Conservation (phyloP, 2,113 vertebrate species). For the Dicerorhinus sumatrensis region DNA sequence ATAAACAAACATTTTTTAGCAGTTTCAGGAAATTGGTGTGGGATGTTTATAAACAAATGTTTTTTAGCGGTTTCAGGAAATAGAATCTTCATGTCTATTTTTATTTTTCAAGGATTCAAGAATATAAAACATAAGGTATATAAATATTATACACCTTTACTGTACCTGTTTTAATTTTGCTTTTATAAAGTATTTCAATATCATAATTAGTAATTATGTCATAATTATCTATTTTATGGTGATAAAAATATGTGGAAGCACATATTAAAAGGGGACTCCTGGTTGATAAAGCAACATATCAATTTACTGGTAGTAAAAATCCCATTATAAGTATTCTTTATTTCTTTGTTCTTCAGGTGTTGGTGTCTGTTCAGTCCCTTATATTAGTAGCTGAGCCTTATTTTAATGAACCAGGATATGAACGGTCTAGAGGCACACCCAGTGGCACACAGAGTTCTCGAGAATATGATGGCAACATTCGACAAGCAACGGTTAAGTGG, state of each 20-base stretch:
- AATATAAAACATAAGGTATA: background rate
- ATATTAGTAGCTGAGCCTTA: conserved; percentile 98
- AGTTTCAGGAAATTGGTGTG: background rate
- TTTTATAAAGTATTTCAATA: background rate
- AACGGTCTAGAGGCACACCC: conserved; percentile 96
- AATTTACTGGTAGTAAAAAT: background rate
- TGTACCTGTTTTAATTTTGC: conserved; percentile 22
- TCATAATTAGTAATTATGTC: background rate
- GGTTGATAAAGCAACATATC: background rate
- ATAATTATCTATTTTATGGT: background rate
- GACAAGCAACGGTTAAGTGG: conserved; percentile 98
- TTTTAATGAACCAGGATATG: conserved; percentile 99
- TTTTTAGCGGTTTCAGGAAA: background rate
- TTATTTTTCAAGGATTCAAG: background rate
- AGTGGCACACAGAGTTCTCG: conserved; percentile 98
- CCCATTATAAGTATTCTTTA: background rate
- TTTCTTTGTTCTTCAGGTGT: conserved; percentile 89
- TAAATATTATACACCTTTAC: background rate
- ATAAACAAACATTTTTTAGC: background rate
- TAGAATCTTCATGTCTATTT: background rate
- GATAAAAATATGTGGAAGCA: background rate
- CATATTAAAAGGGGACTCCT: background rate
- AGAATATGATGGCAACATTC: conserved; percentile 98
- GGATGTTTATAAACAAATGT: background rate
- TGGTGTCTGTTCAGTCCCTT: conserved; percentile 98